Evolutionary conservation across 1,140 invertebrate genomes (phyloP), one percentile per base, ranked within the genome.

Genomic region (Trypoxylus dichotomus): DNA sequence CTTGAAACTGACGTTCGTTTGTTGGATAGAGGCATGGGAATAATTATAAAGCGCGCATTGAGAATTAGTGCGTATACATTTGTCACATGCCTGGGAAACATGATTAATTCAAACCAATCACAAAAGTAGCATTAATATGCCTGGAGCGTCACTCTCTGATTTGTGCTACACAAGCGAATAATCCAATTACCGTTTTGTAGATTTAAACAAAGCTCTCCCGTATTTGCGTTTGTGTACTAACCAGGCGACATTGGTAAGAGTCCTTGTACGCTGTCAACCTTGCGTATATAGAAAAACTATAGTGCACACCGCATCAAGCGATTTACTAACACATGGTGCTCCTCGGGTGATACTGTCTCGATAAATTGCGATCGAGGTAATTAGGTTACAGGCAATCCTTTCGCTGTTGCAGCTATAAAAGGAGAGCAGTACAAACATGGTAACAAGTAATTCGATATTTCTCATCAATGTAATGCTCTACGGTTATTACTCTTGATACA

Each of bases 41-140:
- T 68, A 68, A 68, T 68, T 68, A 68, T 29, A 25, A 27, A 29
- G 27, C 60, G 60, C 3, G 24, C 60, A 68, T 8, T n/a, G 15
- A 68, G 60, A 24, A 68, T 27, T 29, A 68, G n/a, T n/a, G n/a
- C 8, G 27, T 24, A 24, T 29, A 15, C 8, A 68, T 68, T 25
- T 29, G 60, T 68, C 10, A 68, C 60, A 68, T 27, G 27, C 27
- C 60, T 68, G 2, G 11, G 15, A 5, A 27, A 68, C 21, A 68
- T 68, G 24, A 68, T 29, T 68, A 68, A 68, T 68, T 68, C 60
- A 68, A 27, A 68, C 60, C 60, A 68, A 68, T 68, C 60, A 68
- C 60, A 68, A 68, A 68, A 68, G 60, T 68, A 24, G 60, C 60
- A 68, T 68, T 68, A 68, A 68, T 68, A 68, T 68, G 60, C 60